Conservation (phyloP, 2,888 invertebrate species). For the Meghimatium bilineatum region DNA sequence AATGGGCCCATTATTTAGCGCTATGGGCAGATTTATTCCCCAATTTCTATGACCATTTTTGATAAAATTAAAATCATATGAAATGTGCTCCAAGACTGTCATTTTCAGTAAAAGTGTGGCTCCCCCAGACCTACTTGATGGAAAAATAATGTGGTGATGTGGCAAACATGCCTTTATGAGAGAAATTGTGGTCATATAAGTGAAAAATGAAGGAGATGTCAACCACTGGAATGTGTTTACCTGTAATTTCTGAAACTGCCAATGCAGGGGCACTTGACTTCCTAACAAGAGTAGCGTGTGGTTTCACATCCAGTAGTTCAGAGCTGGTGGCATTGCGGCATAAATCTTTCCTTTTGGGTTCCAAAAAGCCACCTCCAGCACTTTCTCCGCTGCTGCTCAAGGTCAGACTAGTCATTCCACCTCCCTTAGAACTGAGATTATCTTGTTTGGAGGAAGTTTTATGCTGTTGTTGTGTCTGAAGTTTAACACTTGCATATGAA, state of each 20-base stretch:
- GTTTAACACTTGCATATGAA: conserved; percentile 28
- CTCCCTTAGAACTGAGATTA: not conserved
- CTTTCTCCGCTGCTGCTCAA: conserved; percentile 58
- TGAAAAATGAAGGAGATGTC: too few species aligned
- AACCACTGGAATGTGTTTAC: conserved; percentile 17
- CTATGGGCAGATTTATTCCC: too few species aligned
- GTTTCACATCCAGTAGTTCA: conserved; percentile 54
- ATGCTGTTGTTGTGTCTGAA: not conserved
- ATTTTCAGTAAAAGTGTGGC: too few species aligned
- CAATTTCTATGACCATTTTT: too few species aligned
- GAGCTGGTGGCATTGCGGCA: conserved; percentile 53
- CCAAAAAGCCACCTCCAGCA: conserved; percentile 55
- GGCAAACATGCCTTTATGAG: too few species aligned
- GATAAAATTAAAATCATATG: too few species aligned
- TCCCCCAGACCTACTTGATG: too few species aligned
- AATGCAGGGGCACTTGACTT: conserved; percentile 54
- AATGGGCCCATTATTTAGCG: too few species aligned
- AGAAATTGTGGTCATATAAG: too few species aligned
- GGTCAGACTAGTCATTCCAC: not conserved
- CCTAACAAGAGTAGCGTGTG: conserved; percentile 43
- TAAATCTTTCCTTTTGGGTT: conserved; percentile 48
- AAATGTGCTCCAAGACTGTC: too few species aligned
- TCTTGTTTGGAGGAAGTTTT: not conserved
- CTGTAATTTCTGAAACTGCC: conserved; percentile 45
- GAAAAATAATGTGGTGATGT: too few species aligned